Evolutionary conservation across 2,113 vertebrate genomes (phyloP).

Genomic region (Tachycineta bicolor): DNA sequence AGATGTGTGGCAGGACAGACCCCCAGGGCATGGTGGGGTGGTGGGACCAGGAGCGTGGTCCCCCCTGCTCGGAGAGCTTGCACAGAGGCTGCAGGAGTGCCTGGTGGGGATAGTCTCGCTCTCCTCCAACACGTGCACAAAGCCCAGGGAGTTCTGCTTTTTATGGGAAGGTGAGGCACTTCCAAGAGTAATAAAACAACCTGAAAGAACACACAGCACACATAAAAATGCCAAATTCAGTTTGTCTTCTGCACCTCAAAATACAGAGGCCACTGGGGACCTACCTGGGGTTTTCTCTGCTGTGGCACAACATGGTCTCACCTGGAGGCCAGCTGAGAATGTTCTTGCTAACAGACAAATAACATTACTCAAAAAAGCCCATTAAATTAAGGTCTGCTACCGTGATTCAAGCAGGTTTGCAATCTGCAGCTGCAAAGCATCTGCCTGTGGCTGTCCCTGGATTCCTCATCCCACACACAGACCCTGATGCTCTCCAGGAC

Average conservation of each 20-base stretch:
- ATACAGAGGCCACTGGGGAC: neutral
- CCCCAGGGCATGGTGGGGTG: neutral
- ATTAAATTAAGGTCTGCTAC: slow-evolving; percentile 21
- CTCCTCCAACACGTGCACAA: neutral
- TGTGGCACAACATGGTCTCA: neutral
- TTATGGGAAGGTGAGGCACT: neutral
- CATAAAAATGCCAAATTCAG: neutral
- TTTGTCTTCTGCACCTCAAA: neutral
- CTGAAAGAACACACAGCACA: neutral
- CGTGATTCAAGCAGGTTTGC: neutral
- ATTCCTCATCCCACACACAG: neutral
- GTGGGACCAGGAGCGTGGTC: rapidly evolving
- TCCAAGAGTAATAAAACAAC: neutral
- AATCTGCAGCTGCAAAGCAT: neutral
- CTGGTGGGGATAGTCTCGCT: rapidly evolving
- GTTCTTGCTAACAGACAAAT: neutral
- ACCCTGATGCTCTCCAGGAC: neutral
- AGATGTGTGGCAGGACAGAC: rapidly evolving
- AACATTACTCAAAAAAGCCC: neutral
- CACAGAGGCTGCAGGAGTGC: neutral
- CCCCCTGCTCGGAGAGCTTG: neutral
- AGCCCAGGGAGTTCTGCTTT: neutral
- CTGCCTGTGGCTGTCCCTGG: neutral
- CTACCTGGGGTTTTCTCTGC: neutral
- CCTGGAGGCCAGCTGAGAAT: neutral